phyloP scores from a whole-genome alignment of 2,888 invertebrate genomes.

The Noctua comes region DNA sequence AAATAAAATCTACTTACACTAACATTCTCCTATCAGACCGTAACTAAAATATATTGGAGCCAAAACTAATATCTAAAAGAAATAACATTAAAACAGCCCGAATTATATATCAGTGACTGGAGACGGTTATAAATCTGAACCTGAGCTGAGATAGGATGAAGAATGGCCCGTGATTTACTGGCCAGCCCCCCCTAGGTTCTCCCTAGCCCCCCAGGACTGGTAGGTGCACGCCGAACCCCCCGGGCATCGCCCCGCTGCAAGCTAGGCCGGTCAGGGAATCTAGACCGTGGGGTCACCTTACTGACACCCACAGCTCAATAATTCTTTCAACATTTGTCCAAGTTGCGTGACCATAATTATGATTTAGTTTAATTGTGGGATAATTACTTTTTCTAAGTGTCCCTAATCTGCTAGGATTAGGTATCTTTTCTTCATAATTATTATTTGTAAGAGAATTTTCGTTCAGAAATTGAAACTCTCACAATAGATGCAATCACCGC shows the following conservation, averaged over 20 bases:
- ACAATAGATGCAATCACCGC: background rate
- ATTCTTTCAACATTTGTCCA: slow-evolving; percentile 10
- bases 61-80: slow-evolving; percentile 38
- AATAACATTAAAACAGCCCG: slow-evolving; percentile 41
- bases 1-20: background rate
- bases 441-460: background rate
- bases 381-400: slow-evolving; percentile 5
- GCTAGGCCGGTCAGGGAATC: slow-evolving; percentile 57
- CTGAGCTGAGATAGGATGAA: slow-evolving; percentile 66
- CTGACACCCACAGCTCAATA: slow-evolving; percentile 26
- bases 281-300: slow-evolving; percentile 61
- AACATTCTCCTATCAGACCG: background rate
- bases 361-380: slow-evolving; percentile 6
- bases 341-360: background rate
- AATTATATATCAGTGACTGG: slow-evolving; percentile 55
- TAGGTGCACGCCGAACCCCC: slow-evolving; percentile 41
- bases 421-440: background rate
- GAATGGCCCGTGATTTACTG: slow-evolving; percentile 66
- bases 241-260: slow-evolving; percentile 37
- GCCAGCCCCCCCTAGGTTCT: slow-evolving; percentile 13
- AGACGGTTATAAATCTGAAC: slow-evolving; percentile 64
- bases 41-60: slow-evolving; percentile 21
- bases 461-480: background rate
- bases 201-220: background rate
- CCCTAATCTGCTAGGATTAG: background rate